Percentiles rank a stretch among this genome's conserved stretches.
Conservation (phyloP, 1,140 invertebrate genomes). For the Caenorhabditis tropicalis region DNA sequence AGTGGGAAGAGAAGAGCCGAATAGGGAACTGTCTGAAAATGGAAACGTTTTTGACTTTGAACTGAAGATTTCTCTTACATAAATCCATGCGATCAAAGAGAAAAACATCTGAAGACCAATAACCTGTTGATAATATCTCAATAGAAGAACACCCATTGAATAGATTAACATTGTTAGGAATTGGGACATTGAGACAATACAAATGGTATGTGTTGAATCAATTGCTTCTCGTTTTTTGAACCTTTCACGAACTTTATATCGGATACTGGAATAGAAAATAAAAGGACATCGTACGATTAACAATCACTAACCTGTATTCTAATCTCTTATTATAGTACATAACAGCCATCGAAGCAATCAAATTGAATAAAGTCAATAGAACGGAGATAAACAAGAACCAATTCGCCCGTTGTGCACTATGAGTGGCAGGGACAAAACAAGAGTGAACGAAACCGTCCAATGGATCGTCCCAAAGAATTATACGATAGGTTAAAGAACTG, state of each 20-base stretch:
- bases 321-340: conserved; percentile 15
- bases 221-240: conserved; percentile 5
- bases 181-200: not conserved
- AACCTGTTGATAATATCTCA: not conserved
- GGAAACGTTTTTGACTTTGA: not conserved
- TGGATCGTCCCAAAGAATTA: not conserved
- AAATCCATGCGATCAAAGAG: not conserved
- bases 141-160: not conserved
- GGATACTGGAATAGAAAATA: not conserved
- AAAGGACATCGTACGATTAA: not conserved
- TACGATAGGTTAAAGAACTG: not conserved
- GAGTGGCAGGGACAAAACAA: not conserved
- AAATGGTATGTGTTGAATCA: not conserved
- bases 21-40: not conserved
- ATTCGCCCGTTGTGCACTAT: conserved; percentile 12
- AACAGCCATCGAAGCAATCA: not conserved
- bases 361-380: not conserved
- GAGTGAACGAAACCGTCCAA: not conserved
- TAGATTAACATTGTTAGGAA: not conserved
- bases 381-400: not conserved
- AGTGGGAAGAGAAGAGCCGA: not conserved
- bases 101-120: not conserved
- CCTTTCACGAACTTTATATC: not conserved
- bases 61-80: not conserved
- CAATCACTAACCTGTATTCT: not conserved